Conservation (phyloP, 2,797 vertebrate species). For the Dallia pectoralis region DNA sequence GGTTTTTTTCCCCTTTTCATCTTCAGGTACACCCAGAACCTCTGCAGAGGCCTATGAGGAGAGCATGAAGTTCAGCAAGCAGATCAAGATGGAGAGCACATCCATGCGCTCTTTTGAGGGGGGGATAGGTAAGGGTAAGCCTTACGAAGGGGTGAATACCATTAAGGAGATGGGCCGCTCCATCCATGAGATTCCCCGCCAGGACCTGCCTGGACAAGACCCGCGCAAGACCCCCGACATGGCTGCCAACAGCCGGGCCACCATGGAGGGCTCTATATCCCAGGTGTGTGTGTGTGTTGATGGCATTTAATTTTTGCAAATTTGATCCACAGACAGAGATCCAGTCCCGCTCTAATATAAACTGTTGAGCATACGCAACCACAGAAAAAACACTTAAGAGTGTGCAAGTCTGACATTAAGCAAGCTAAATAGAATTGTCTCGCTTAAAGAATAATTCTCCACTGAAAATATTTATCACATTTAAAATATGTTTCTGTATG, state of each 20-base stretch:
- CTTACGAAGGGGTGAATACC: conserved; percentile 93
- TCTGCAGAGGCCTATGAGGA: conserved; percentile 90
- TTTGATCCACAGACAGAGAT: too few species aligned
- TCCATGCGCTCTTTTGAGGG: conserved; percentile 93
- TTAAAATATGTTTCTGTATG: too few species aligned
- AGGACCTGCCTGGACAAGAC: conserved; percentile 86
- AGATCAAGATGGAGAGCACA: conserved; percentile 94
- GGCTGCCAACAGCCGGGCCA: conserved; percentile 74
- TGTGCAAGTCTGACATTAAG: too few species aligned
- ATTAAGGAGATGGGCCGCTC: conserved; percentile 98
- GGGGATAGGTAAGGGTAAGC: conserved; percentile 93
- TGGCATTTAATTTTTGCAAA: too few species aligned
- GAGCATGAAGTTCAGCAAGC: conserved; percentile 90
- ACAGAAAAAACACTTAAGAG: too few species aligned
- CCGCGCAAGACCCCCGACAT: conserved; percentile 90
- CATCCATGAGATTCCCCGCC: conserved; percentile 95
- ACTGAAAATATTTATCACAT: too few species aligned
- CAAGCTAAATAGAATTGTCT: too few species aligned
- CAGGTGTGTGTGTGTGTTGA: conserved; percentile 74
- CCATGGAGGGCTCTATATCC: conserved; percentile 88
- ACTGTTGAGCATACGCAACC: too few species aligned
- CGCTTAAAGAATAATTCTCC: too few species aligned
- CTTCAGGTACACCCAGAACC: conserved; percentile 90
- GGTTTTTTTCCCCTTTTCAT: conserved; percentile 15
- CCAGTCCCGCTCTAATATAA: too few species aligned